Evolutionary conservation across 1,140 invertebrate genomes (phyloP).

Genomic region (Ips nitidus): DNA sequence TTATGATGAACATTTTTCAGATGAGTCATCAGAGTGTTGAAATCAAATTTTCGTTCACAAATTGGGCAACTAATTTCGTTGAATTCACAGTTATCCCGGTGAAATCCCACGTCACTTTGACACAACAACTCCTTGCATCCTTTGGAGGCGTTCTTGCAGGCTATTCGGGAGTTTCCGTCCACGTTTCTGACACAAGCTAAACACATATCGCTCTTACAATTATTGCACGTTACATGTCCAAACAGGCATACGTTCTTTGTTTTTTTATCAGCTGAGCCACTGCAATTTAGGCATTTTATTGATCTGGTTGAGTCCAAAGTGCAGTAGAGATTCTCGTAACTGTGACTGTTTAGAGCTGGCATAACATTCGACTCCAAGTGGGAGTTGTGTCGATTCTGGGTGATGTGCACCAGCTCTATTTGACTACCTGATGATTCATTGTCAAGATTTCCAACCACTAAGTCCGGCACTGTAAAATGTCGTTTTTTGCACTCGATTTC

Average conservation of each 20-base stretch:
- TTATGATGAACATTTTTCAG: slow-evolving; percentile 28
- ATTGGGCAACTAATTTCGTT: slow-evolving; percentile 37
- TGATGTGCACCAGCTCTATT: neutral
- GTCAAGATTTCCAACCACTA: slow-evolving; percentile 2
- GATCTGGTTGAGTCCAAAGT: neutral
- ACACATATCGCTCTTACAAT: slow-evolving; percentile 37
- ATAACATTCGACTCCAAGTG: neutral
- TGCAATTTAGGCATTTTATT: slow-evolving; percentile 34
- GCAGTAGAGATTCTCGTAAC: slow-evolving; percentile 21
- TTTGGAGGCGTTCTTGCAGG: slow-evolving; percentile 39
- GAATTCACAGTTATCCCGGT: slow-evolving; percentile 40
- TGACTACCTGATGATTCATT: neutral
- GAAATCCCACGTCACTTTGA: slow-evolving; percentile 21
- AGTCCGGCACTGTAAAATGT: slow-evolving; percentile 21
- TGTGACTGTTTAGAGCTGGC: neutral
- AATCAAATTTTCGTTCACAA: slow-evolving; percentile 15
- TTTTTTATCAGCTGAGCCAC: slow-evolving; percentile 12
- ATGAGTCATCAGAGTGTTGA: slow-evolving; percentile 21
- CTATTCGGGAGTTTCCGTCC: slow-evolving; percentile 25
- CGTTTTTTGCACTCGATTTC: slow-evolving; percentile 25
- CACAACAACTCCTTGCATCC: slow-evolving; percentile 34
- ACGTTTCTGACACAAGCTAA: slow-evolving; percentile 31
- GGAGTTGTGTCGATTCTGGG: neutral
- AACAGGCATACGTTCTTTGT: slow-evolving; percentile 34
- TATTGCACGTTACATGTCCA: slow-evolving; percentile 36